Base-by-base conservation (phyloP, 2,797 vertebrate species). In the Urosaurus nigricauda region DNA sequence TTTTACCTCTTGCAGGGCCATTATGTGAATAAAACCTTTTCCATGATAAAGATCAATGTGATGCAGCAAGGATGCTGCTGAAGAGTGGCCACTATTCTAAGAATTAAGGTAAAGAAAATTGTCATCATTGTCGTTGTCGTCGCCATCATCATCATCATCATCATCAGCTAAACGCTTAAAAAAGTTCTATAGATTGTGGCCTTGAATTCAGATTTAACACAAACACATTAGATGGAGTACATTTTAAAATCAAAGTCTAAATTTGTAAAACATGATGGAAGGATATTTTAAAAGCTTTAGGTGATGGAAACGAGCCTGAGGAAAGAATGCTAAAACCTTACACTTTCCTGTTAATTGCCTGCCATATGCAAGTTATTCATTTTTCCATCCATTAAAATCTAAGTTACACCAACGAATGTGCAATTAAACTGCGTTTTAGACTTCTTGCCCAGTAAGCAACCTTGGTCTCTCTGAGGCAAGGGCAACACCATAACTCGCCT, bases 381-480 rank as follows among this genome's bases (percentile, higher is more conserved):
- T 68, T 86, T 78, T 65, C 37, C 73, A 63, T 47, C 29, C 84
- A 78, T 77, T 86, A 86, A 86, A 65, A 77, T 86, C 35, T 56
- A 56, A 21, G 35, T 74, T 58, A 74, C n/a, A 40, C 26, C 84
- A 75, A 74, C 29, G 58, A 51, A 43, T 29, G 60, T n/a, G 35
- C 35, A 75, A 32, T 75, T 32, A 75, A 14, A 58, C 35, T 58
- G 9, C 35, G 24, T 43, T 37, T 85, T 75, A 2, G 8, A 37
- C 84, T 75, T 60, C 53, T 75, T 56, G 70, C 71, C 53, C 56
- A 13, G 65, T 68, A 68, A 13, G 65, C 29, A 68, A 68, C 29
- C 65, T 68, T 68, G 29, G 32, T 68, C 29, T 3, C 65, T 32
- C 65, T 32, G 29, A 68, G 32, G 65, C 65, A 68, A 68, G 32